Evolutionary conservation across 2,888 invertebrate genomes (phyloP).

Genomic region (Myopa tessellatipennis): DNA sequence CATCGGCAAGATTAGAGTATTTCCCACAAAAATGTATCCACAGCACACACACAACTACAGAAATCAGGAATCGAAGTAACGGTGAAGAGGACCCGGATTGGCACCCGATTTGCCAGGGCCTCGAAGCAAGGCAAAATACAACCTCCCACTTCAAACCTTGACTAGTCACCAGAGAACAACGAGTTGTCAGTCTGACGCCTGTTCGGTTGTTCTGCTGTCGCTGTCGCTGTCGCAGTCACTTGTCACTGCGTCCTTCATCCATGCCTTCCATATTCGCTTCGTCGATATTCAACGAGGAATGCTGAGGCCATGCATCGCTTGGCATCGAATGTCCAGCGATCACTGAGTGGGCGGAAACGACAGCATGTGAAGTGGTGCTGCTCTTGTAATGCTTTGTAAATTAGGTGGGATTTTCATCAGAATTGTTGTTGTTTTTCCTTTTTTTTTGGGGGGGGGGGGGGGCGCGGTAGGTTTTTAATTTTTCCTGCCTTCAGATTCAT

Average conservation of each 20-base stretch:
- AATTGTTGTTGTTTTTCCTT: neutral
- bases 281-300: too few species aligned
- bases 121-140: neutral
- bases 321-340: too few species aligned
- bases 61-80: neutral
- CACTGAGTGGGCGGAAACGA: neutral
- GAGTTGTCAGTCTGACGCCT: neutral
- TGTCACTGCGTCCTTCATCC: neutral
- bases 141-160: neutral
- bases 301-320: too few species aligned
- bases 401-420: conserved; percentile 4
- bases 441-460: neutral
- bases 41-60: neutral
- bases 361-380: neutral
- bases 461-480: neutral
- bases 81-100: neutral
- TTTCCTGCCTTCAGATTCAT: neutral
- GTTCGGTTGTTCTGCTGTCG: too few species aligned
- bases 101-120: neutral
- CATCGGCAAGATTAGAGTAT: neutral
- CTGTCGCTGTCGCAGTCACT: neutral
- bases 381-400: conserved; percentile 1
- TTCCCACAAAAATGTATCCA: too few species aligned
- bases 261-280: too few species aligned
- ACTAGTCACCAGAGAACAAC: neutral